phyloP scores from a whole-genome alignment of 2,797 vertebrate genomes.

The Rhinella marina region DNA sequence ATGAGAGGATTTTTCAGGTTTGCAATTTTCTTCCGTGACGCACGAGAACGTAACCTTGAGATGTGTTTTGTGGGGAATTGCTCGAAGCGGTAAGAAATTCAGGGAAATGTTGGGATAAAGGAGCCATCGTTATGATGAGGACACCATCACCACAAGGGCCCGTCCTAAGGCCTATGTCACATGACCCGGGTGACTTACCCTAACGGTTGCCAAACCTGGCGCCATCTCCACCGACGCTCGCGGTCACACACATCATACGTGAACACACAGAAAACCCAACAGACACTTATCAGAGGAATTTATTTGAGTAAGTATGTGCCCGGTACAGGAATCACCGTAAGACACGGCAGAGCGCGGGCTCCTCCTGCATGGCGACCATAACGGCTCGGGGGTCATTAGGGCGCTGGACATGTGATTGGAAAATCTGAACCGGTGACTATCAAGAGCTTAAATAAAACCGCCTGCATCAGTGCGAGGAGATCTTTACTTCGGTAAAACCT shows the following conservation, averaged over 20 bases:
- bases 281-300: constrained; percentile 5
- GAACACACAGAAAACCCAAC: background rate
- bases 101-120: background rate
- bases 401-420: constrained; percentile 20
- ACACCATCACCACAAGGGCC: too few species aligned
- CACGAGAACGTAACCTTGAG: background rate
- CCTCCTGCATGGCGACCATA: background rate
- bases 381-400: background rate
- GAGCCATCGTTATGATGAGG: background rate
- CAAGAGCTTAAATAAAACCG: background rate
- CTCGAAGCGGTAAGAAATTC: background rate
- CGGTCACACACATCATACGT: background rate
- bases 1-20: background rate
- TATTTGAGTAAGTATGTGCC: constrained; percentile 41
- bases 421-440: background rate
- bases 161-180: too few species aligned
- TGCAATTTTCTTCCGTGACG: background rate
- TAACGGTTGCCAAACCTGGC: too few species aligned
- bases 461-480: background rate
- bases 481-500: background rate
- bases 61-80: background rate
- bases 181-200: too few species aligned
- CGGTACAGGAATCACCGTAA: constrained; percentile 21
- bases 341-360: background rate
- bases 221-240: too few species aligned